Evolutionary conservation across 2,888 invertebrate genomes (phyloP).

Genomic region (Harpalus rufipes): DNA sequence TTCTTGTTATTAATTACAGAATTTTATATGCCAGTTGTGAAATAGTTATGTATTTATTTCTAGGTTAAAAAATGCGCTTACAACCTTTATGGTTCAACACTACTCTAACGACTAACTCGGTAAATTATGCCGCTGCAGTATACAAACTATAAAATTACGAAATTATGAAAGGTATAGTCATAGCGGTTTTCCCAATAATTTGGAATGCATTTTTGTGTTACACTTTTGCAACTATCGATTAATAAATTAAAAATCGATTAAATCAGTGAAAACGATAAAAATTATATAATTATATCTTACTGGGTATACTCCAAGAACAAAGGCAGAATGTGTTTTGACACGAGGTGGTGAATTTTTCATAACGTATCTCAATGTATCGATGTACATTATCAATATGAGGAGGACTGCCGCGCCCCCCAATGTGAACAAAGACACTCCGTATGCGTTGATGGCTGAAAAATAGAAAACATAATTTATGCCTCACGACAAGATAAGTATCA

Average conservation of each 20-base stretch:
- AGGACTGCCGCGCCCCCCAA: constrained; percentile 79
- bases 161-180: constrained; percentile 37
- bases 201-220: neutral
- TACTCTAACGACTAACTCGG: constrained; percentile 8
- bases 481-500: constrained; percentile 11
- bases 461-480: neutral
- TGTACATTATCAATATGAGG: constrained; percentile 78
- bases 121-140: constrained; percentile 15
- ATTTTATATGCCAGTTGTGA: neutral
- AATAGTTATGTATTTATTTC: constrained; percentile 21
- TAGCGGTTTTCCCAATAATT: constrained; percentile 12
- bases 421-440: constrained; percentile 80
- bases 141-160: constrained; percentile 32
- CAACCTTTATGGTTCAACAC: constrained; percentile 38
- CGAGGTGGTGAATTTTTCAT: constrained; percentile 79
- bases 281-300: no score
- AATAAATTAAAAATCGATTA: neutral
- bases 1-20: constrained; percentile 13
- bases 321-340: constrained; percentile 79
- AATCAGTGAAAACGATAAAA: neutral
- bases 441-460: constrained; percentile 80
- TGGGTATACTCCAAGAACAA: constrained; percentile 83
- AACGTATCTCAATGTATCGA: constrained; percentile 80
- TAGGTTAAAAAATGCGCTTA: constrained; percentile 36
- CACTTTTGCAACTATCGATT: neutral